Conservation (phyloP, 2,113 vertebrate species). For the Ammodytes dubius region DNA sequence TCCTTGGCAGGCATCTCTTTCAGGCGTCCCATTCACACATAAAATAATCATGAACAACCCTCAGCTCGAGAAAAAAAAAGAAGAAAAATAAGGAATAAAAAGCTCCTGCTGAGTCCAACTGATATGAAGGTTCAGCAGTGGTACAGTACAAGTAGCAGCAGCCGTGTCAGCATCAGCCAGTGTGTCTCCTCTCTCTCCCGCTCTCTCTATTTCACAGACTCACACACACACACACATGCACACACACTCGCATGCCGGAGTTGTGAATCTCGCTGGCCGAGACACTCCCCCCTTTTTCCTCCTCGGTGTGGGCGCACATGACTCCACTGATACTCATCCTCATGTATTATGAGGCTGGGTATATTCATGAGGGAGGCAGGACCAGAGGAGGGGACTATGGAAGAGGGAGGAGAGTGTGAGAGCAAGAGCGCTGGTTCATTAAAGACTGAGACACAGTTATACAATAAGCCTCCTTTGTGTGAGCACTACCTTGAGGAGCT, state of each 20-base stretch:
- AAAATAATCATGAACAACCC: conserved; percentile 41
- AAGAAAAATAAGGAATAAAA: conserved; percentile 18
- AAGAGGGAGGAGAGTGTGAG: conserved; percentile 83
- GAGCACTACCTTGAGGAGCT: conserved; percentile 84
- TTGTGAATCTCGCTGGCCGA: conserved; percentile 91
- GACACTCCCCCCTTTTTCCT: conserved; percentile 92
- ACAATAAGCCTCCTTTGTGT: conserved; percentile 90
- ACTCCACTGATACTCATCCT: conserved; percentile 90
- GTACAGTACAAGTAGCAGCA: conserved; percentile 38
- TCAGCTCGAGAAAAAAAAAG: background rate
- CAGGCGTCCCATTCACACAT: conserved; percentile 78
- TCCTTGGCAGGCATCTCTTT: conserved; percentile 88
- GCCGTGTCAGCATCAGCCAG: conserved; percentile 68
- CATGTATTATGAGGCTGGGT: conserved; percentile 94
- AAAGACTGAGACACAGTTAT: conserved; percentile 86
- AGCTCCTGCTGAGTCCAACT: conserved; percentile 59
- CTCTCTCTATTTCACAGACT: conserved; percentile 76
- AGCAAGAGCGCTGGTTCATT: conserved; percentile 90
- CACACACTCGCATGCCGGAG: conserved; percentile 85
- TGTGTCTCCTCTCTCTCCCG: conserved; percentile 59
- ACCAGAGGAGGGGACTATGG: conserved; percentile 78
- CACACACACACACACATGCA: conserved; percentile 72
- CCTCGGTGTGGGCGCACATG: conserved; percentile 91
- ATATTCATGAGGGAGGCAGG: conserved; percentile 92
- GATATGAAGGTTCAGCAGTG: conserved; percentile 47